Evolutionary conservation across 1,140 invertebrate species (phyloP), one percentile per base, ranked within the genome.

Genomic region (Triops longicaudatus): DNA sequence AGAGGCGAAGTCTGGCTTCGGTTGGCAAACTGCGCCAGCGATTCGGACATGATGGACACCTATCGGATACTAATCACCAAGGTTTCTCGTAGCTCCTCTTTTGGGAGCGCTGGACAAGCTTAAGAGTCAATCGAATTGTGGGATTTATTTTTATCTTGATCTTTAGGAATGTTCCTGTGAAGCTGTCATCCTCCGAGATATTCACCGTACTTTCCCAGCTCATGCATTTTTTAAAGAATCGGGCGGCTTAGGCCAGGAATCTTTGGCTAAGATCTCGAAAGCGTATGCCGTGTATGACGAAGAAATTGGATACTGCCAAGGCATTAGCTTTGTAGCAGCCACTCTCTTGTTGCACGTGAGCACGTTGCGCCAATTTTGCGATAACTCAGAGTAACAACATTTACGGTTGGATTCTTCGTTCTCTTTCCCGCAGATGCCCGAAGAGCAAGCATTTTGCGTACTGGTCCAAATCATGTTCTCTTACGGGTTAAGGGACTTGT

Each of bases 271-370:
- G 84, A 93, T 99, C 81, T 96, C 94, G 81, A 94, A 96, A 85
- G 98, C 97, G 0, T 99, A 99, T 85, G 95, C 97, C 27, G 92
- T 98, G 3, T 95, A 97, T 84, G 98, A 99, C 84, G 90, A 92
- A 79, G 98, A 99, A 86, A 94, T 99, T 79, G 95, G 96, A 42
- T 99, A 99, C 85, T 99, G 97, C 85, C 98, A 99, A 86, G 98
- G 76, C 28, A 44, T 77, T 26, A 77, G 76, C 41, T 77, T 77
- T 43, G 27, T 77, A 37, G 76, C 76, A 6, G 76, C 76, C 14
- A 43, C 76, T 28, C 72, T 73, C 22, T 41, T 78, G 28, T 74
- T 78, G 22, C 78, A 72, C 72, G 74, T 74, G 72, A 79, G 44
- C 72, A 9, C 76, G 14, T 78, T 50, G 3, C 26, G 14, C 27